Percentiles rank a stretch among this genome's conserved stretches.
Evolutionary conservation across 2,113 vertebrate genomes (phyloP).

Genomic region (Noctilio leporinus): DNA sequence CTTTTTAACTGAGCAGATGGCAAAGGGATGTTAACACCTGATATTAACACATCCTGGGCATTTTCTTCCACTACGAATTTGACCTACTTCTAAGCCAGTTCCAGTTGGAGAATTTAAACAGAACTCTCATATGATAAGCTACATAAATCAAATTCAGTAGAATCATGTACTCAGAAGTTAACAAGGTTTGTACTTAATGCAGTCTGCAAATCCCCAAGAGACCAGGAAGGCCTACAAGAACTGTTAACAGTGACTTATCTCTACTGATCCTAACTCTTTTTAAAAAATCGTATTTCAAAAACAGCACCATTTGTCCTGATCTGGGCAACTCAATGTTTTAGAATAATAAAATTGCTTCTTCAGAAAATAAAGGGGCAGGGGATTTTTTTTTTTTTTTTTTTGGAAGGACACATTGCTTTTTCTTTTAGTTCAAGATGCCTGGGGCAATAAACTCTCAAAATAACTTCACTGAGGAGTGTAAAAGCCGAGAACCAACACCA

Average conservation of each 20-base stretch:
- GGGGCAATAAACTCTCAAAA: slow-evolving; percentile 32
- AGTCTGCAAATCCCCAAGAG: slow-evolving; percentile 43
- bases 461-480: slow-evolving; percentile 31
- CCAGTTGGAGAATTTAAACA: not conserved
- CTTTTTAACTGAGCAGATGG: not conserved
- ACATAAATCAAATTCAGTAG: not conserved
- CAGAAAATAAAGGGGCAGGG: not conserved
- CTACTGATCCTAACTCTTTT: slow-evolving; percentile 51
- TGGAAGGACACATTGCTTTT: not conserved
- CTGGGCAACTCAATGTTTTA: not conserved
- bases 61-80: not conserved
- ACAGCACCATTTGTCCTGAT: not conserved
- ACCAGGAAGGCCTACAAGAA: slow-evolving; percentile 23
- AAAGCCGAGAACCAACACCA: slow-evolving; percentile 50
- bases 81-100: not conserved
- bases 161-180: not conserved
- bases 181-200: not conserved
- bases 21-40: not conserved
- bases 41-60: not conserved
- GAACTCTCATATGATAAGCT: not conserved
- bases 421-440: not conserved
- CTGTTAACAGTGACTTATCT: slow-evolving; percentile 48
- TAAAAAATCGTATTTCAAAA: slow-evolving; percentile 42
- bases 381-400: too few relatives aligned
- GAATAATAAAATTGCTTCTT: not conserved